Percentiles rank a stretch among this genome's conserved stretches.
phyloP scores from a whole-genome alignment of 2,113 vertebrate genomes.

The Platanista minor region DNA sequence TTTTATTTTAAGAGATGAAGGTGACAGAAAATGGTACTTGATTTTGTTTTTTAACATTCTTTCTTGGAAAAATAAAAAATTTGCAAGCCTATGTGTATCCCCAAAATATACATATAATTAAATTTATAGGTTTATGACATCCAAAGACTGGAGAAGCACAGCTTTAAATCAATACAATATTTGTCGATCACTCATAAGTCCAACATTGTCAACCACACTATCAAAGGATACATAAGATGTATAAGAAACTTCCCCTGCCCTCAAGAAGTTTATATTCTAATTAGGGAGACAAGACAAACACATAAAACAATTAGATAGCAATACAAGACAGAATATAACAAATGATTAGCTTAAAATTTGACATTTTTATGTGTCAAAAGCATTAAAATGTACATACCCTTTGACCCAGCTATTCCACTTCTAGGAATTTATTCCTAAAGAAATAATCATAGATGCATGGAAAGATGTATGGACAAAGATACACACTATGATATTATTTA shows the following conservation, averaged over 20 bases:
- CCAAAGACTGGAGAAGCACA: conserved; percentile 18
- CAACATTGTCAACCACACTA: conserved; percentile 21
- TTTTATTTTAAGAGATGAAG: conserved; percentile 43
- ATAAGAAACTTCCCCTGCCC: conserved; percentile 36
- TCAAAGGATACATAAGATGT: conserved; percentile 25
- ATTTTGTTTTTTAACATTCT: conserved; percentile 39
- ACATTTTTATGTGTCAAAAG: conserved; percentile 71
- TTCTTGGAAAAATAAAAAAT: conserved; percentile 44
- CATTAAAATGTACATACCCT: conserved; percentile 75
- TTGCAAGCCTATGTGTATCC: background rate
- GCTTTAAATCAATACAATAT: conserved; percentile 36
- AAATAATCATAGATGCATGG: conserved; percentile 67
- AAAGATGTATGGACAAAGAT: conserved; percentile 65
- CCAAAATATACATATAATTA: background rate
- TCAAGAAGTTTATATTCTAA: conserved; percentile 50
- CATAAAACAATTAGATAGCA: conserved; percentile 63
- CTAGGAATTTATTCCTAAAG: conserved; percentile 76
- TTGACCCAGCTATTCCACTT: conserved; percentile 76
- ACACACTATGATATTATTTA: conserved; percentile 59
- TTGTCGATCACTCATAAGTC: background rate
- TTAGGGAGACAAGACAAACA: conserved; percentile 68
- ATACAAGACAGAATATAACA: conserved; percentile 71
- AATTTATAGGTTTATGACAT: conserved; percentile 8
- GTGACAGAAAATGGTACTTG: conserved; percentile 4
- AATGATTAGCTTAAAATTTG: conserved; percentile 62